Percentiles rank a stretch among this genome's conserved stretches.
Conservation (phyloP, 2,113 vertebrate species). For the Ellobius talpinus region DNA sequence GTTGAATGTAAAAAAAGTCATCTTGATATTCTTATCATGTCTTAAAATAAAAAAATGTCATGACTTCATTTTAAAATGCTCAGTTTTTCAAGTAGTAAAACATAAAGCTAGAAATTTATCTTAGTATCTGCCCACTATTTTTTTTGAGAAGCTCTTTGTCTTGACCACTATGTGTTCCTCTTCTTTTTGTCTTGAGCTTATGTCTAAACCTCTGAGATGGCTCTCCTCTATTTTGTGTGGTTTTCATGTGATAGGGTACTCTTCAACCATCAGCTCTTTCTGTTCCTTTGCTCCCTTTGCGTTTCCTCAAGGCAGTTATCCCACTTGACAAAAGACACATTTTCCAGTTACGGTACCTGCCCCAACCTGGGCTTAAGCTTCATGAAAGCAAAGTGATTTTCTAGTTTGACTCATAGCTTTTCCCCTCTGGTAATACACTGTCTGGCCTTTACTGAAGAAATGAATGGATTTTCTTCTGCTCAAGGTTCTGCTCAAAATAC, state of each 20-base stretch:
- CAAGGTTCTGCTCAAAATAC: background rate
- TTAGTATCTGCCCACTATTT: background rate
- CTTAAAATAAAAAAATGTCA: background rate
- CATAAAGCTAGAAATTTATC: background rate
- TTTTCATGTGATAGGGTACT: background rate
- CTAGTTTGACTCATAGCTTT: conserved; percentile 63
- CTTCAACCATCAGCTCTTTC: background rate
- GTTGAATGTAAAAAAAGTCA: background rate
- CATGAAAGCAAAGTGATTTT: conserved; percentile 66
- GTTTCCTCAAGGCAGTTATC: conserved; percentile 36
- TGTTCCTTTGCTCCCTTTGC: background rate
- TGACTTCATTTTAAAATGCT: background rate
- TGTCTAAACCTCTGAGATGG: background rate
- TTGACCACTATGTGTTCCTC: background rate
- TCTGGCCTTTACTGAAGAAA: conserved; percentile 19
- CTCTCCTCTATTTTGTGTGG: background rate
- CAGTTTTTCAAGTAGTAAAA: conserved; percentile 1
- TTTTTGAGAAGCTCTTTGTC: background rate
- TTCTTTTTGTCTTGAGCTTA: background rate
- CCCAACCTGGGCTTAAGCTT: conserved; percentile 10
- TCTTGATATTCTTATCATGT: background rate
- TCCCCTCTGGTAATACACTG: background rate
- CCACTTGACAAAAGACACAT: conserved; percentile 61
- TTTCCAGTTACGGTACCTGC: conserved; percentile 58
- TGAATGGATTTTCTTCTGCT: conserved; percentile 26